phyloP scores from a whole-genome alignment of 1,140 invertebrate species.

The Cotesia chilonis region DNA sequence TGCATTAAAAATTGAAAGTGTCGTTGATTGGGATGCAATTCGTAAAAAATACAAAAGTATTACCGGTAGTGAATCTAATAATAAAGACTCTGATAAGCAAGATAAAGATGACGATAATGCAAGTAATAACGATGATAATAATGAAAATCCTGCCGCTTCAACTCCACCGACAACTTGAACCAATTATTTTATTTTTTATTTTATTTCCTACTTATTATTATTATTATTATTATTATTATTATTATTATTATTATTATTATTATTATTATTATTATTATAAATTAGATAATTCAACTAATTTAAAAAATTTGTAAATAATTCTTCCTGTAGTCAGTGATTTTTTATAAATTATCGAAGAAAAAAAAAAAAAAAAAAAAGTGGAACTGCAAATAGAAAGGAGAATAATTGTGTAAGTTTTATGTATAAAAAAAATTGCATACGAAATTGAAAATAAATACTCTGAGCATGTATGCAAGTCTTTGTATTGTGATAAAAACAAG shows the following conservation, averaged over 20 bases:
- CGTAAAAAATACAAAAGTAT: slow-evolving; percentile 87
- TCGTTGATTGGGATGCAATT: slow-evolving; percentile 90
- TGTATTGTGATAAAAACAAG: not conserved
- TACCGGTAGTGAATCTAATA: slow-evolving; percentile 75
- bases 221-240: too few relatives aligned
- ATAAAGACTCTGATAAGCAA: slow-evolving; percentile 69
- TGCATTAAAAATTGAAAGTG: slow-evolving; percentile 81
- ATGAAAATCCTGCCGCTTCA: slow-evolving; percentile 52
- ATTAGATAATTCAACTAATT: too few relatives aligned
- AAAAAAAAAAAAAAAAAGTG: not conserved
- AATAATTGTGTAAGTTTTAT: slow-evolving; percentile 23
- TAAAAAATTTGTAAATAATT: too few relatives aligned
- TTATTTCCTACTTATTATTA: too few relatives aligned
- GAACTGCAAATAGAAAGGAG: not conserved
- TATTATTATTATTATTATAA: too few relatives aligned
- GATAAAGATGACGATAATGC: slow-evolving; percentile 65
- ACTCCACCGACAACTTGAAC: slow-evolving; percentile 50
- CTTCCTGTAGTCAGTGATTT: too few relatives aligned
- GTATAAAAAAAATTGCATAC: too few relatives aligned
- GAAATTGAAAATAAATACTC: not conserved
- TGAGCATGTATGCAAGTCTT: slow-evolving; percentile 26
- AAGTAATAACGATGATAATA: slow-evolving; percentile 52
- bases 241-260: too few relatives aligned
- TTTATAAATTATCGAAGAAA: too few relatives aligned
- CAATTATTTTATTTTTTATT: slow-evolving; percentile 39